Base-by-base conservation (phyloP, 2,888 invertebrate genomes). In the Teleogryllus oceanicus region DNA sequence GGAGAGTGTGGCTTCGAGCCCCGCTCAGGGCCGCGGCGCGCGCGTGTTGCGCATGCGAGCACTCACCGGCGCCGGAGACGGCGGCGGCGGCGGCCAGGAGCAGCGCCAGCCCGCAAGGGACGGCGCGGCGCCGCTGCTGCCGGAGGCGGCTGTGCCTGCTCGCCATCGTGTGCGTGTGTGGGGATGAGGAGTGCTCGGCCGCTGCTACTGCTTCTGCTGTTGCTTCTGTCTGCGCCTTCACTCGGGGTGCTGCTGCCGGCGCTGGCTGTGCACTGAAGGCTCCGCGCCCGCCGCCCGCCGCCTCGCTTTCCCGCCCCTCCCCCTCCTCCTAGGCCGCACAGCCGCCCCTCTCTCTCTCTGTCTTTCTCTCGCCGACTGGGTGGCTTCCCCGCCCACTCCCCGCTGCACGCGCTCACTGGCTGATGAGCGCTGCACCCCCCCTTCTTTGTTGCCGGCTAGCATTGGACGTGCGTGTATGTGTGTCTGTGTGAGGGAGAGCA, bases 111-210 rank as follows among this genome's bases (percentile, higher is more conserved):
- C 24, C 76, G 16, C 18, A 21, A 21, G 76, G 21, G 16, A 37
- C 13, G 13, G 76, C n/a, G 37, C 50, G 78, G 13, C n/a, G 62
- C 62, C n/a, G 62, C 37, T 37, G 62, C 62, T 62, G 62, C 62
- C 62, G 13, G 16, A 13, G 4, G 2, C n/a, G 62, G 62, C 62
- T 62, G 62, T n/a, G 13, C 62, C 18, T 37, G 76, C 16, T 18
- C 76, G 76, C 76, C 76, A 37, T 76, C 49, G 18, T 76, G 76
- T n/a, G 50, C n/a, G 24, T 37, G 37, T 49, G n/a, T 37, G 76
- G 76, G 76, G 37, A 37, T 37, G 37, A 37, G 37, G 24, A 24
- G 24, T 2, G 3, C 2, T 37, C 8, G 8, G 4, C 5, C 8
- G 8, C 37, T 37, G 37, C 37, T 8, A 8, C 37, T 37, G 37